Conservation (phyloP, 2,888 invertebrate genomes). For the Epinotia brunnichana region DNA sequence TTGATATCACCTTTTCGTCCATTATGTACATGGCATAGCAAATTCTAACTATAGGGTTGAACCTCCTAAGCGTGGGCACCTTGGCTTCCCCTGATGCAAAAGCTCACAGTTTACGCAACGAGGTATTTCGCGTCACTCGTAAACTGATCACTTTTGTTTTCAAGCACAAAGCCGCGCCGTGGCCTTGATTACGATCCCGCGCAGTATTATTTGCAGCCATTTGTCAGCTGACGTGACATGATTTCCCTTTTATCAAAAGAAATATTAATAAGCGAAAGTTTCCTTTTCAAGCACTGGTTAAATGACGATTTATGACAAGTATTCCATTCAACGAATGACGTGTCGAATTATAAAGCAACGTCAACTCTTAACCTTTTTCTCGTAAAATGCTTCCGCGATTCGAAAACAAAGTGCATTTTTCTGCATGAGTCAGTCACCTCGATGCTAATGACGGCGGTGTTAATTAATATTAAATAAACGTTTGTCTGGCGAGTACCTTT, state of each 20-base stretch:
- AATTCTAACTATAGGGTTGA: slow-evolving; percentile 5
- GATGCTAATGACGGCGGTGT: slow-evolving; percentile 59
- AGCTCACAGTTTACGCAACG: slow-evolving; percentile 57
- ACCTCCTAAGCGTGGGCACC: slow-evolving; percentile 51
- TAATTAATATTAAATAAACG: slow-evolving; percentile 51
- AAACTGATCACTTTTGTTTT: slow-evolving; percentile 79
- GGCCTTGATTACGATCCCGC: slow-evolving; percentile 71
- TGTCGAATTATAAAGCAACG: slow-evolving; percentile 55
- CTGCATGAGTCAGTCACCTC: slow-evolving; percentile 56
- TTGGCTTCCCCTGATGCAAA: slow-evolving; percentile 45
- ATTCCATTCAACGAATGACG: slow-evolving; percentile 51
- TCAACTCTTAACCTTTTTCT: slow-evolving; percentile 63
- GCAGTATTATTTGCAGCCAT: slow-evolving; percentile 65
- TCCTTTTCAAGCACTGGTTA: slow-evolving; percentile 48
- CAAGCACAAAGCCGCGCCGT: slow-evolving; percentile 59
- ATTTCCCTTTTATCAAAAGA: slow-evolving; percentile 75
- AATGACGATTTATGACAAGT: slow-evolving; percentile 47
- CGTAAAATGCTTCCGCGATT: slow-evolving; percentile 62
- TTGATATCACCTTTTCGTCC: neutral
- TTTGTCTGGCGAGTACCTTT: slow-evolving; percentile 12
- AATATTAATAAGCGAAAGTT: slow-evolving; percentile 74
- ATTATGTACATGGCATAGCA: neutral
- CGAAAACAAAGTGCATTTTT: slow-evolving; percentile 51
- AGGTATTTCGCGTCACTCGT: slow-evolving; percentile 58
- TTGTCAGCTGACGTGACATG: slow-evolving; percentile 66